Percentiles rank a stretch among this genome's conserved stretches.
These are phyloP conservation scores for Rhabdophis nuchalis DNA, from an alignment of 2,797 vertebrate genomes.

Conservation along the genomic window DNA sequence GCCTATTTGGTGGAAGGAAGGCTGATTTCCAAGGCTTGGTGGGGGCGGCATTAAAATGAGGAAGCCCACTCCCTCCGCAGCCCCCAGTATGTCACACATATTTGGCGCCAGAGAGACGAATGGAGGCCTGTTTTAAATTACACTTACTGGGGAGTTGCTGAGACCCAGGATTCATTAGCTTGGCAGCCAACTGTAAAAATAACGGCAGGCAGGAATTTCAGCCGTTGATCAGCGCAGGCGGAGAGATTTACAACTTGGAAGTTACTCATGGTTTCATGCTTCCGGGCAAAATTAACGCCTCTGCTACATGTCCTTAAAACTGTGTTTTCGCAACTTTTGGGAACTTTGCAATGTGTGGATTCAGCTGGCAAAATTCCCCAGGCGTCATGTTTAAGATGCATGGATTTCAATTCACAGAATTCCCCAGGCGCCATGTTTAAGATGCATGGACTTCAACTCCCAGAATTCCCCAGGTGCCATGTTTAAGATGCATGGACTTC, in stretches of 20 bases:
- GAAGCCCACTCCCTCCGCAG: no score
- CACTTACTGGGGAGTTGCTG: neutral
- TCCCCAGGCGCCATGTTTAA: neutral
- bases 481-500: no score
- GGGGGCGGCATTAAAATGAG: neutral
- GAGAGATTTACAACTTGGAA: neutral
- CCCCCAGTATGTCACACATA: no score
- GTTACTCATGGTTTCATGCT: neutral
- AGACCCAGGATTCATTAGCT: neutral
- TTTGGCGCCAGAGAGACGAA: neutral
- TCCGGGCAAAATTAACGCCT: neutral
- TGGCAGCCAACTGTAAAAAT: neutral
- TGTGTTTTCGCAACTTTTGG: neutral
- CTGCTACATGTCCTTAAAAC: no score
- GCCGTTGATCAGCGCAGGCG: neutral
- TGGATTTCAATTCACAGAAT: neutral
- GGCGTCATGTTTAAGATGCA: accelerated
- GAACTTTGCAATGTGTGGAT: neutral
- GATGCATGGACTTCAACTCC: neutral
- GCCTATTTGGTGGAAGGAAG: neutral
- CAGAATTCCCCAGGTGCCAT: neutral
- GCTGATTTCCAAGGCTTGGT: neutral
- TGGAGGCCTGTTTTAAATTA: neutral
- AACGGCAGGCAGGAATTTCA: neutral
- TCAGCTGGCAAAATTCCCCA: neutral